Evolutionary conservation across 2,113 vertebrate genomes (phyloP), one percentile per base, ranked within the genome.

Genomic region (Brevimyrus niger): DNA sequence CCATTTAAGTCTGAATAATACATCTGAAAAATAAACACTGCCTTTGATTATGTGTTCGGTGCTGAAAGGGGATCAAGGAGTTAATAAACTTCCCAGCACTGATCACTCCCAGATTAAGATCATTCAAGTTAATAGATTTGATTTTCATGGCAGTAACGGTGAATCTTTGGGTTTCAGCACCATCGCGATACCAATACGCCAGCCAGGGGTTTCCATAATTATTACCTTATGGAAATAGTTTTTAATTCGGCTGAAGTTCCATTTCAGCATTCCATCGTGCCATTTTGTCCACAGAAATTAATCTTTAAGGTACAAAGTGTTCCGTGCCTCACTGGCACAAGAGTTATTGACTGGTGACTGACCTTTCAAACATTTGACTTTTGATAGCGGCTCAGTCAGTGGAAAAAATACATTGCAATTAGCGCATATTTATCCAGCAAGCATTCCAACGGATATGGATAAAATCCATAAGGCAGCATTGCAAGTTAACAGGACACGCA

Each of bases 361-460:
- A 80, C 42, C 17, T 80, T 80, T 80, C 35, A 80, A 80, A 80
- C 73, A 80, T 80, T 80, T 80, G 73, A 80, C 35, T 80, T 80
- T 80, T 42, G 73, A 80, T 80, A 80, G 73, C 73, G 0, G 73
- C 73, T 80, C 35, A 76, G 31, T 35, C 42, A 23, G 9, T 23
- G 55, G 17, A 65, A 87, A 87, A 23, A 55, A 11, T 3, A 7
- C 46, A 48, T 31, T 46, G 27, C 21, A 88, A 44, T 61, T 44
- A 31, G 9, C 3, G 23, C 58, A 48, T 46, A 13, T 73, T n/a
- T 87, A 31, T 58, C 65, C 87, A 47, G 53, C n/a, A 35, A 11
- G 21, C 44, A 46, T 88, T 48, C 23, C n/a, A 76, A 61, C 13
- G 31, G 47, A 88, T 31, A 48, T 38, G 0, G 31, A 15, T 42